A percentile compares a stretch with the other conserved stretches of the same genome.
Conservation (phyloP, 2,113 vertebrate genomes). For the Thunnus maccoyii region DNA sequence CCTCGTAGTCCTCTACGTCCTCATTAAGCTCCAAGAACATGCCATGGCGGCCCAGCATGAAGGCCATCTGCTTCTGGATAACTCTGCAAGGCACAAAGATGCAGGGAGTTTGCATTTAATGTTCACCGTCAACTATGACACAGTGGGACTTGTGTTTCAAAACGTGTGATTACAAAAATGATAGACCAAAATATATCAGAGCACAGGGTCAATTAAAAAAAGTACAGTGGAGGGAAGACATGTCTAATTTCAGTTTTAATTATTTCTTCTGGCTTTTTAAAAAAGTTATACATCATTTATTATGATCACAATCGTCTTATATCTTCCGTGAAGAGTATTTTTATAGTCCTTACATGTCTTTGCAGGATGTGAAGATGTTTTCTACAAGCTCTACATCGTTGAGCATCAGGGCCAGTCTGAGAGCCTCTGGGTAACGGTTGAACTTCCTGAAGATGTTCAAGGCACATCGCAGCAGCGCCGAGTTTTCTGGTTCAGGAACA, state of each 20-base stretch:
- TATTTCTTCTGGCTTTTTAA: too few species aligned
- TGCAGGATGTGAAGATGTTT: conserved; percentile 99
- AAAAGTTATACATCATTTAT: not conserved
- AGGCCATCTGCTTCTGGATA: conserved; percentile 98
- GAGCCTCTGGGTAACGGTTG: conserved; percentile 94
- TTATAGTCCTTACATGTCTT: conserved; percentile 91
- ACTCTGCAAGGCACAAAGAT: conserved; percentile 83
- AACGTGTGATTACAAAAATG: not conserved
- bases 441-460: conserved; percentile 98
- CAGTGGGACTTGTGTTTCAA: not conserved
- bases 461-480: conserved; percentile 93
- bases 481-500: conserved; percentile 97
- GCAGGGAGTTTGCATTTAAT: not conserved
- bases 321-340: not conserved
- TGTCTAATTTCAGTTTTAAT: too few species aligned
- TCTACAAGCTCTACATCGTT: conserved; percentile 97
- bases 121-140: not conserved
- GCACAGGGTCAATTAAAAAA: too few species aligned
- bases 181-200: too few species aligned
- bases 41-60: conserved; percentile 97
- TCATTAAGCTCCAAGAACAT: conserved; percentile 98
- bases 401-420: conserved; percentile 96
- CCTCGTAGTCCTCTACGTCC: conserved; percentile 97
- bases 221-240: too few species aligned
- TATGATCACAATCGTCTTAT: not conserved